phyloP scores from a whole-genome alignment of 2,797 vertebrate genomes.

The Malurus splendens region DNA sequence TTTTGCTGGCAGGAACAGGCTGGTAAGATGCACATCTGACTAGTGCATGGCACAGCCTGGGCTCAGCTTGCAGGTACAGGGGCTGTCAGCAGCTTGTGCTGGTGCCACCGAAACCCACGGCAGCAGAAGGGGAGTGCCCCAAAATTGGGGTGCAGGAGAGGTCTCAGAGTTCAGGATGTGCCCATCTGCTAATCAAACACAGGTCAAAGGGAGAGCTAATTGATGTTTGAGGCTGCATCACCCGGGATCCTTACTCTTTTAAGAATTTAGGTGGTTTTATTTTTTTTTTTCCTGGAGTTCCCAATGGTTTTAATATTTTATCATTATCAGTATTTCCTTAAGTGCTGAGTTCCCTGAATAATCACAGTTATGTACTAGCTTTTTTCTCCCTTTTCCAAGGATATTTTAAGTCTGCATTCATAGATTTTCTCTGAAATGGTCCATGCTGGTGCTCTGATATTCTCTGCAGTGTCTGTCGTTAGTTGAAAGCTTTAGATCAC shows the following conservation, averaged over 20 bases:
- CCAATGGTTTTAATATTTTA: neutral
- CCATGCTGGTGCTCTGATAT: neutral
- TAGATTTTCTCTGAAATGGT: neutral
- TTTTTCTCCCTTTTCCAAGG: neutral
- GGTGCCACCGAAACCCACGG: neutral
- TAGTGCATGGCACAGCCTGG: neutral
- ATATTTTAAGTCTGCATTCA: neutral
- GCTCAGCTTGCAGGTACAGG: neutral
- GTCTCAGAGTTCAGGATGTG: neutral
- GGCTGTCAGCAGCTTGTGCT: neutral
- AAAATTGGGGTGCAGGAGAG: neutral
- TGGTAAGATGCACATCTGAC: conserved; percentile 6
- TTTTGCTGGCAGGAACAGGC: neutral
- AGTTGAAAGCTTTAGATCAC: neutral
- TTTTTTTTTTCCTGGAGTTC: neutral
- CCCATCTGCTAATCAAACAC: neutral
- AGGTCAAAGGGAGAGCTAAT: neutral
- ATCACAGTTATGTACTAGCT: neutral
- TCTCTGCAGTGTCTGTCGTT: neutral
- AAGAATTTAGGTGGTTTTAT: neutral
- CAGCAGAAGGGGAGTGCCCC: neutral
- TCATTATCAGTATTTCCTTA: neutral
- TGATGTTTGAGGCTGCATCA: neutral
- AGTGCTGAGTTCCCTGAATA: neutral
- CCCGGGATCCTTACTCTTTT: neutral